Evolutionary conservation across 2,888 invertebrate genomes (phyloP), one percentile per base, ranked within the genome.

Genomic region (Limnephilus auricula): DNA sequence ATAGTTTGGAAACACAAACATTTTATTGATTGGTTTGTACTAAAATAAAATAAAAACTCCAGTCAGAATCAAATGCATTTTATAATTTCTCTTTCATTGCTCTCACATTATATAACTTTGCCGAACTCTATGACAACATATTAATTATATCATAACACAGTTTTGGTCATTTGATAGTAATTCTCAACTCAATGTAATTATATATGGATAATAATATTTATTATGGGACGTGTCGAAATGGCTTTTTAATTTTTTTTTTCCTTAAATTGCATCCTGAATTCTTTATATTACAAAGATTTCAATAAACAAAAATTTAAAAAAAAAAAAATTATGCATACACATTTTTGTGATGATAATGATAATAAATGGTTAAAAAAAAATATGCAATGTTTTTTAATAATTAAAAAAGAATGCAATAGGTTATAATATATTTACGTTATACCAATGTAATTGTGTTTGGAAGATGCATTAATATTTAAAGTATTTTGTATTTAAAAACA

Each of bases 1-100:
- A n/a, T n/a, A n/a, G n/a, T n/a, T n/a, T n/a, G n/a, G n/a, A n/a
- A n/a, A 40, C 40, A 40, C 40, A 40, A 10, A 9, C 12, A 40
- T 40, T 40, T 50, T 18, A 50, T 65, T 65, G 5, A 18, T 18
- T 50, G 18, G 65, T 25, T 65, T 25, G 65, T 5, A 65, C 65
- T 65, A 65, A 32, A 80, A 15, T 80, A 80, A 80, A 79, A 79
- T 79, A 83, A 83, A 37, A 84, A 84, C 32, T n/a, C 32, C 25
- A 25, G n/a, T 84, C 84, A 84, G 84, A 84, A 84, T 84, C 84
- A 84, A 84, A 84, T 84, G 84, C 84, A 34, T 84, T 65, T 84
- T 84, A 84, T 84, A 84, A 37, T 84, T 80, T 84, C 25, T 84
- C 80, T 37, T 84, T 84, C 34, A n/a, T 84, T 37, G 84, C 84